Conservation (phyloP, 2,113 vertebrate genomes). For the Atherinomorus stipes region DNA sequence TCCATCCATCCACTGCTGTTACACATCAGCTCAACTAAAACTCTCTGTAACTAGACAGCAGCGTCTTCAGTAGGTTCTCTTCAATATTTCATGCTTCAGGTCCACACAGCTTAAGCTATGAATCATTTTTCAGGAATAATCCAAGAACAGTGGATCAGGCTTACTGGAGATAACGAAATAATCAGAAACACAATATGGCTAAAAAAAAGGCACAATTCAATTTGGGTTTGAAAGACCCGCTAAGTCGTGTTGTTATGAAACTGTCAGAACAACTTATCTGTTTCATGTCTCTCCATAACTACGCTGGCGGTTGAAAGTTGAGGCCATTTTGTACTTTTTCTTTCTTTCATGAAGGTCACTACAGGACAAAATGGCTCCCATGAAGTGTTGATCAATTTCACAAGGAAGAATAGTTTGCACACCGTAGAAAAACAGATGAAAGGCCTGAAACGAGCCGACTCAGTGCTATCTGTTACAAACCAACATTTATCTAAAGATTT, state of each 20-base stretch:
- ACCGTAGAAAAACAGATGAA: no score
- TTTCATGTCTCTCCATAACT: conserved; percentile 2
- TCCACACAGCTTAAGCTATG: conserved; percentile 58
- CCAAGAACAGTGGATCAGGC: conserved; percentile 49
- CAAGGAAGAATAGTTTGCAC: not conserved
- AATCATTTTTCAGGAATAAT: conserved; percentile 61
- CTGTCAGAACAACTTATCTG: conserved; percentile 19
- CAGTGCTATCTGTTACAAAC: no score
- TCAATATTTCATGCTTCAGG: conserved; percentile 41
- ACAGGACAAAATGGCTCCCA: not conserved
- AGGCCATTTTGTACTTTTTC: not conserved
- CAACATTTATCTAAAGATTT: no score
- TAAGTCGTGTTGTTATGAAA: not conserved
- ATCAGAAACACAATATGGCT: conserved; percentile 39
- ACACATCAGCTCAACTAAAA: conserved; percentile 7
- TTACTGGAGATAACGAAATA: conserved; percentile 45
- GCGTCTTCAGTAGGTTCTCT: conserved; percentile 33
- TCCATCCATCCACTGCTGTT: not conserved
- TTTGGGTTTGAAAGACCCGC: conserved; percentile 43
- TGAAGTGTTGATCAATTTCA: not conserved
- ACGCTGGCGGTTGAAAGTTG: not conserved
- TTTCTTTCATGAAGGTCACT: not conserved
- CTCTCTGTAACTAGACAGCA: conserved; percentile 40
- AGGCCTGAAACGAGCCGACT: no score
- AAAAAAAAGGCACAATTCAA: conserved; percentile 52